Evolutionary conservation across 2,113 vertebrate genomes (phyloP).

Genomic region (Gymnocephalus cernua): DNA sequence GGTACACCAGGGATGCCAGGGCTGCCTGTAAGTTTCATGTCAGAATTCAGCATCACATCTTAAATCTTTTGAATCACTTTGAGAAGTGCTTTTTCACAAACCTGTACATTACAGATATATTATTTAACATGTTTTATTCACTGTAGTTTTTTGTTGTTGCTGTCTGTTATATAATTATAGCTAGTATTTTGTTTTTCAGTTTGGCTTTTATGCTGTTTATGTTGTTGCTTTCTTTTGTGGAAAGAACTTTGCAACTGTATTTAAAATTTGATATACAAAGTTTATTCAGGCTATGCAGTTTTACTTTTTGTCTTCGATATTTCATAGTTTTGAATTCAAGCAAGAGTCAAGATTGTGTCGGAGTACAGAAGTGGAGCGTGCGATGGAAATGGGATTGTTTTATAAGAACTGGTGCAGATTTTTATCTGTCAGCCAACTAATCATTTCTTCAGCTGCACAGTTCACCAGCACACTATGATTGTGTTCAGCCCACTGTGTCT

Average conservation of each 20-base stretch:
- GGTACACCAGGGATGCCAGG: slow-evolving; percentile 85
- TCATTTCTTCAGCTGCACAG: slow-evolving; percentile 38
- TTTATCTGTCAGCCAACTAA: slow-evolving; percentile 31
- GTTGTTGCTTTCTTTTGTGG: neutral
- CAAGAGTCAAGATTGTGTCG: neutral
- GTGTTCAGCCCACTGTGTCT: slow-evolving; percentile 23
- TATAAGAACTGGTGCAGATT: slow-evolving; percentile 27
- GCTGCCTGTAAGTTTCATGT: slow-evolving; percentile 80
- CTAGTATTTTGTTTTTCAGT: neutral
- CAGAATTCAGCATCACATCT: neutral
- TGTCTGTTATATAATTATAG: neutral
- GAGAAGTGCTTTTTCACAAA: neutral
- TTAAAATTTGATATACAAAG: neutral
- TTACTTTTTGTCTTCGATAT: neutral
- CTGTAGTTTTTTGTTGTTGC: neutral
- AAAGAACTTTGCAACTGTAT: neutral
- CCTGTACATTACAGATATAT: neutral
- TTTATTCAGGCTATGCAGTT: neutral
- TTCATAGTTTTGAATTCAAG: slow-evolving; percentile 3
- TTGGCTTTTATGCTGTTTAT: neutral
- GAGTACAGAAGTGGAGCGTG: neutral
- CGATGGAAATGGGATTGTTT: slow-evolving; percentile 34
- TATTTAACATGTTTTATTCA: neutral
- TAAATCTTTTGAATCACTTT: neutral
- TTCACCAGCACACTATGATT: slow-evolving; percentile 24